Conservation (phyloP, 2,888 invertebrate species). For the Cerastoderma edule region DNA sequence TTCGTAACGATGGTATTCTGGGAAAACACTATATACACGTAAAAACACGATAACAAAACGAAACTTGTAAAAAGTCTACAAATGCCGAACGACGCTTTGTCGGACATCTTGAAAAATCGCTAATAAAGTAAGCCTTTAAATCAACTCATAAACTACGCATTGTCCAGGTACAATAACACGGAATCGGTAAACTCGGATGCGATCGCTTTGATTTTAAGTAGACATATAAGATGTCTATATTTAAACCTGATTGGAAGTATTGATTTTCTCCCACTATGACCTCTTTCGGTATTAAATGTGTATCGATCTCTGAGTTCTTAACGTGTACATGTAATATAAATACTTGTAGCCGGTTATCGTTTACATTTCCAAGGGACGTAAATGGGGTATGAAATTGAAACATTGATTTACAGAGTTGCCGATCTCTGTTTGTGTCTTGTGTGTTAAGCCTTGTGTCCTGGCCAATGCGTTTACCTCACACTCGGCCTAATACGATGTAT, state of each 20-base stretch:
- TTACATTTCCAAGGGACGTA: too few species aligned
- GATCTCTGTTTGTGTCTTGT: too few species aligned
- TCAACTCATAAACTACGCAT: too few species aligned
- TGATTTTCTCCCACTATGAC: slow-evolving; percentile 8
- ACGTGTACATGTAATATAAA: too few species aligned
- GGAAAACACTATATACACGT: background rate
- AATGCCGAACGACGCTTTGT: slow-evolving; percentile 7
- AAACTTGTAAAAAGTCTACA: slow-evolving; percentile 10
- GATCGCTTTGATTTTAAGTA: background rate
- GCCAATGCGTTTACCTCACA: too few species aligned
- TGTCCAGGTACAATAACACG: background rate
- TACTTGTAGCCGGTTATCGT: too few species aligned
- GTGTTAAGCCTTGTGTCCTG: too few species aligned
- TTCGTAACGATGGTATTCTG: slow-evolving; percentile 1
- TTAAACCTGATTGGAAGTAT: slow-evolving; percentile 16
- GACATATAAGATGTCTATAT: background rate
- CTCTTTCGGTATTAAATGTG: too few species aligned
- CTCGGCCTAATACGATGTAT: too few species aligned
- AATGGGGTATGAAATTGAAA: too few species aligned
- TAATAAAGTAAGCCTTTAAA: background rate
- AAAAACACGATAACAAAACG: slow-evolving; percentile 13
- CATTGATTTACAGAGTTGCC: too few species aligned
- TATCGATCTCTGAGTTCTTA: too few species aligned
- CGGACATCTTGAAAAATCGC: slow-evolving; percentile 22
- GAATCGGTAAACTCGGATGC: background rate